Evolutionary conservation across 2,113 vertebrate species (phyloP), one percentile per base, ranked within the genome.

Genomic region (Corapipo altera): DNA sequence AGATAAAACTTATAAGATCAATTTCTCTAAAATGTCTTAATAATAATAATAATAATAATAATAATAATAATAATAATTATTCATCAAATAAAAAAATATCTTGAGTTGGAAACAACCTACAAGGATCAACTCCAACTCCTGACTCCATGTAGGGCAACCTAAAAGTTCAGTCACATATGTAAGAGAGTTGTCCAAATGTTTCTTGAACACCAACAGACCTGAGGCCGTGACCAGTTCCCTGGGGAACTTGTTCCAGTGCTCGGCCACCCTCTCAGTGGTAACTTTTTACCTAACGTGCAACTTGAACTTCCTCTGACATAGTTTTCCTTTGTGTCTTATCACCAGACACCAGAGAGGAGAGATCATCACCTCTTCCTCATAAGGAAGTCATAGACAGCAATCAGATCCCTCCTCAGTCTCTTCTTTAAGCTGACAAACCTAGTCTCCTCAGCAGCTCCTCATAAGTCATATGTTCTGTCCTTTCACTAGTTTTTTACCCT

Each of bases 101-200:
- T 4, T 35, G 17, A 41, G 13, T 15, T 51, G 15, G 44, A 83
- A 80, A 9, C 0, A 0, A 6, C 7, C 41, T 52, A 41, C 21
- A 55, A 51, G 12, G 30, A 41, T 51, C 0, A 0, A 57, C 20
- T n/a, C 17, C 57, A 71, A 5, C 21, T 72, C 24, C 48, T 67
- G 52, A 43, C 16, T 74, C 59, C 61, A 62, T 11, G 32, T 3
- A 48, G 16, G 12, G 12, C 3, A 48, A 35, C 11, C 11, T 48
- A 66, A 51, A n/a, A 30, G 6, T 64, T 76, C 65, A 49, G 8
- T 15, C 11, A 7, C 19, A 9, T 35, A 22, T 30, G 8, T 75
- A 49, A 67, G 8, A 80, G 9, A 9, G 1, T 39, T 52, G 17
- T 65, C 15, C 19, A 84, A 67, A 59, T 3, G 1, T 6, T 44